Conservation (phyloP, 1,140 invertebrate genomes). For the Drosophila persimilis region DNA sequence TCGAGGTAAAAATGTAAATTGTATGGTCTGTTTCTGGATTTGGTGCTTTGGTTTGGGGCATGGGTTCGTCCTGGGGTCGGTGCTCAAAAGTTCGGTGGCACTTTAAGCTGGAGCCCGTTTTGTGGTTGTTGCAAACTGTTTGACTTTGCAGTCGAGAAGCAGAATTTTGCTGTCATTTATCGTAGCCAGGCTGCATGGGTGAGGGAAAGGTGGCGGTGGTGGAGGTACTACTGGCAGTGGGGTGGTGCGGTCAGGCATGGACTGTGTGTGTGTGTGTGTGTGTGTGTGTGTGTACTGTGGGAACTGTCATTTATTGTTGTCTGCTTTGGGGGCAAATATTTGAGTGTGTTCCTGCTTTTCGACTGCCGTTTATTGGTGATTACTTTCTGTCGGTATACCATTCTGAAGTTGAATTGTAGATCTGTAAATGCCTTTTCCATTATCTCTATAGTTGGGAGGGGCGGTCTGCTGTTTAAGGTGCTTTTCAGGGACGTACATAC, state of each 20-base stretch:
- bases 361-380: slow-evolving; percentile 51
- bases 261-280: not conserved
- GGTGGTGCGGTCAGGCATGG: slow-evolving; percentile 6
- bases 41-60: not conserved
- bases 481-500: not conserved
- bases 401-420: slow-evolving; percentile 15
- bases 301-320: slow-evolving; percentile 54
- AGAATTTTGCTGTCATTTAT: slow-evolving; percentile 44
- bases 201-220: not conserved
- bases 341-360: slow-evolving; percentile 34
- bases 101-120: slow-evolving; percentile 55
- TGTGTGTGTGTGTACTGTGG: not conserved
- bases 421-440: slow-evolving; percentile 32
- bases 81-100: slow-evolving; percentile 37
- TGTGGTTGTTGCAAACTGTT: slow-evolving; percentile 47
- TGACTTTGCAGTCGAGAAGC: slow-evolving; percentile 22
- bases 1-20: slow-evolving; percentile 70
- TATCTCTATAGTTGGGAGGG: slow-evolving; percentile 10
- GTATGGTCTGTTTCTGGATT: slow-evolving; percentile 13
- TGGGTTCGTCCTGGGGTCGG: slow-evolving; percentile 3
- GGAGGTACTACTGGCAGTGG: not conserved
- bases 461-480: not conserved
- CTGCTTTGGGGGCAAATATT: slow-evolving; percentile 55
- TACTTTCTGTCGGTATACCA: slow-evolving; percentile 45
- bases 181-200: slow-evolving; percentile 23